Evolutionary conservation across 1,140 invertebrate genomes (phyloP), one percentile per base, ranked within the genome.

Genomic region (Asobara japonica): DNA sequence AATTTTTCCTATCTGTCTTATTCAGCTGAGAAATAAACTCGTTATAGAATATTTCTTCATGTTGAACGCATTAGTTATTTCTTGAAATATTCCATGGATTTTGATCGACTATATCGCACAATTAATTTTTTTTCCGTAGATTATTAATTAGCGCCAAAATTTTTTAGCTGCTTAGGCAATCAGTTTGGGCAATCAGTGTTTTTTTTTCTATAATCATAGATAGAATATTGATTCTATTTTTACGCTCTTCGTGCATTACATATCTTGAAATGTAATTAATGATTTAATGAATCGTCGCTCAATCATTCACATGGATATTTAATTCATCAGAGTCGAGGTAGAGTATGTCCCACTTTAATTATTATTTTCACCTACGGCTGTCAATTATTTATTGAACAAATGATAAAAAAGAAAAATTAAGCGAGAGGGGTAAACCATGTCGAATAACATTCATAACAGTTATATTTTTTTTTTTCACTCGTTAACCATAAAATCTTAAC

Each of bases 401-500:
- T 3, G 10, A 56, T 18, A 56, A 68, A 22, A 8, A 33, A 56
- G 20, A 18, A 68, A 10, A 56, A 68, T 33, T 30, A 48, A 33
- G 11, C 13, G n/a, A n/a, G n/a, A n/a, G n/a, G 3, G 13, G 30
- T 72, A 72, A 38, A 38, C 56, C 69, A 56, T 56, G 51, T 56
- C 51, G 36, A 69, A 65, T 74, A 71, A 78, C 78, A 83, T 81
- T 84, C 78, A 83, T 83, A 83, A 85, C 84, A 80, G 80, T 82
- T 82, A 83, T 83, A 83, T 81, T 86, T 84, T 80, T 85, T 83
- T 85, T 78, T 82, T 80, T 86, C 82, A n/a, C n/a, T 85, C 79
- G 82, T 80, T 83, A 84, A 85, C 81, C 80, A 87, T 87, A 87
- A 87, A 87, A 85, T 86, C 85, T 87, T 84, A 87, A 87, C 86